phyloP scores from a whole-genome alignment of 2,113 vertebrate genomes.

The Mirounga angustirostris region DNA sequence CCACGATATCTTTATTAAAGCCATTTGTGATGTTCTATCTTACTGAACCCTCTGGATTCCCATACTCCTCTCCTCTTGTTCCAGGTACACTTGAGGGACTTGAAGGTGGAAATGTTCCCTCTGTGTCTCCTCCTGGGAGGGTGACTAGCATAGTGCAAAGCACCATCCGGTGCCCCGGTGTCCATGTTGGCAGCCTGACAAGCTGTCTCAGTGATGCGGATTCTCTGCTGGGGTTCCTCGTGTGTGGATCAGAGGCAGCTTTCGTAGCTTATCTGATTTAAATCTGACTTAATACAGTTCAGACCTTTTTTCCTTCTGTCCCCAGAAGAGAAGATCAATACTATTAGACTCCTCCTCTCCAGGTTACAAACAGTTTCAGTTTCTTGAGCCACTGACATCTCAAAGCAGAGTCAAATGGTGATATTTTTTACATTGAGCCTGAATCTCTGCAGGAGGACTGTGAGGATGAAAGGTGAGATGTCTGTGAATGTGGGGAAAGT shows the following conservation, averaged over 20 bases:
- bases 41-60: background rate
- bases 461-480: background rate
- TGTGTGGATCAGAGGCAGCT: background rate
- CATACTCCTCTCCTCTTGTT: background rate
- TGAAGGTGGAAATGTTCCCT: background rate
- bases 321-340: background rate
- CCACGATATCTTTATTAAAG: background rate
- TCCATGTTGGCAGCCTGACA: background rate
- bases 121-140: too few relatives aligned
- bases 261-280: background rate
- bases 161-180: background rate
- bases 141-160: background rate
- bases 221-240: background rate
- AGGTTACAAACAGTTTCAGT: background rate
- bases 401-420: background rate
- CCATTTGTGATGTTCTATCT: background rate
- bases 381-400: background rate
- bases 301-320: conserved; percentile 8
- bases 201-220: background rate
- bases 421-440: background rate
- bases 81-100: background rate
- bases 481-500: background rate
- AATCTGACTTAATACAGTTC: background rate
- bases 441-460: background rate
- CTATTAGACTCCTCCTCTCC: background rate